Evolutionary conservation across 2,888 invertebrate genomes (phyloP), one percentile per base, ranked within the genome.

Genomic region (Caenorhabditis sp.): DNA sequence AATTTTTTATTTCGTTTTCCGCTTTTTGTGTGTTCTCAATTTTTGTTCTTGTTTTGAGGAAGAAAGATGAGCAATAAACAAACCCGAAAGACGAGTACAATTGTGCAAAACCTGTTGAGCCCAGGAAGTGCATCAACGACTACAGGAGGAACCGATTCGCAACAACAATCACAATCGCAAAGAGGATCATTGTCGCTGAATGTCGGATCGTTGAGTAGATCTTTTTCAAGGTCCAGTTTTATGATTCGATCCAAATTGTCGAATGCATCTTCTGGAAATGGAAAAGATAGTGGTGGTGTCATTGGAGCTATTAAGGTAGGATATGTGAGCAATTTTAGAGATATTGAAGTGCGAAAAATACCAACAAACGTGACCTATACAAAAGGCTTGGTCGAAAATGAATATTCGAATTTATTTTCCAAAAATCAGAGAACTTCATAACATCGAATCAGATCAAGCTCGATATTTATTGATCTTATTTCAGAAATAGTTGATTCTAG

Each of bases 61-160:
- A 19, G 24, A 19, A 70, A 59, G 66, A 71, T 71, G 71, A 71
- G 71, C 63, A 71, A 66, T 60, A 66, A 64, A n/a, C n/a, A n/a
- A 51, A 71, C 63, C 58, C 71, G 71, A n/a, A 71, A 71, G 58
- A 62, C 63, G 31, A 67, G 66, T 57, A 60, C 60, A 24, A 57
- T 55, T 26, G 59, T 23, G 14, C 58, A 57, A 50, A 23, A 23
- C 3, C 17, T 24, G 23, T 17, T 26, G 17, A 21, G 17, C 12
- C 24, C 55, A 1, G 26, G 17, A 6, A 17, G 14, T 26, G 10
- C 17, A 3, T 55, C 55, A 26, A 23, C 55, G 8, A 17, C 27
- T 4, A n/a, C 1, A 6, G 21, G 23, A 8, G 21, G 23, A 21
- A 21, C 21, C 1, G 21, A 17, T 3, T 14, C 1, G 10, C 17